phyloP scores from a whole-genome alignment of 2,113 vertebrate genomes.

The Solea senegalensis region DNA sequence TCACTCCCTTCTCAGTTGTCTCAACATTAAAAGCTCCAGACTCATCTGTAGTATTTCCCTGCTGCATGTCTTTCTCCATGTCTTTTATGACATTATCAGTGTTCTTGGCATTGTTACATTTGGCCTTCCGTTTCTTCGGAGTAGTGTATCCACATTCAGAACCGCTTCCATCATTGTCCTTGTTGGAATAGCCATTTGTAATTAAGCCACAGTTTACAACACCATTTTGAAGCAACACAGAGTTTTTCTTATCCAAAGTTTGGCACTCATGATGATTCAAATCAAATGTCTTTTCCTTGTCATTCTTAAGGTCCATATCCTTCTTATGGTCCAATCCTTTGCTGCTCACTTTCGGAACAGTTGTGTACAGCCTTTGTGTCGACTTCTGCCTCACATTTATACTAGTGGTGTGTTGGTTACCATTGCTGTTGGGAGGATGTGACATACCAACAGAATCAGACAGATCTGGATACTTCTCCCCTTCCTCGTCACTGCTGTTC shows the following conservation, averaged over 20 bases:
- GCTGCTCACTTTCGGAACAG: constrained; percentile 85
- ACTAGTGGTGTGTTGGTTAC: constrained; percentile 72
- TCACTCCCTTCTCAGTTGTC: constrained; percentile 83
- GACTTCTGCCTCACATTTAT: constrained; percentile 74
- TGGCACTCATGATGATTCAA: constrained; percentile 86
- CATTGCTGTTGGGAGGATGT: constrained; percentile 73
- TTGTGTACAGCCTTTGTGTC: constrained; percentile 61
- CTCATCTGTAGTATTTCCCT: constrained; percentile 85
- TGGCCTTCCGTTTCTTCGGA: constrained; percentile 91
- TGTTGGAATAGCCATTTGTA: constrained; percentile 92
- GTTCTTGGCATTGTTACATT: constrained; percentile 89
- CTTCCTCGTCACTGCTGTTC: constrained; percentile 74
- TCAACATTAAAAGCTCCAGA: constrained; percentile 84
- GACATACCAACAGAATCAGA: constrained; percentile 68
- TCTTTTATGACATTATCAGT: constrained; percentile 87
- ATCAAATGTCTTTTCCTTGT: constrained; percentile 85
- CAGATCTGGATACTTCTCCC: constrained; percentile 73
- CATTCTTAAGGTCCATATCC: constrained; percentile 95
- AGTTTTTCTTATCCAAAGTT: constrained; percentile 87
- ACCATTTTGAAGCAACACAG: constrained; percentile 88
- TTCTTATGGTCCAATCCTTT: constrained; percentile 90
- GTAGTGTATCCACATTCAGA: constrained; percentile 96
- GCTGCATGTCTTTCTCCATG: constrained; percentile 89
- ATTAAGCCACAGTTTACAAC: constrained; percentile 87
- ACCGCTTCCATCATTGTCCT: constrained; percentile 95